Percentiles rank a stretch among this genome's conserved stretches.
phyloP scores from a whole-genome alignment of 2,113 vertebrate species.

The Merops nubicus region DNA sequence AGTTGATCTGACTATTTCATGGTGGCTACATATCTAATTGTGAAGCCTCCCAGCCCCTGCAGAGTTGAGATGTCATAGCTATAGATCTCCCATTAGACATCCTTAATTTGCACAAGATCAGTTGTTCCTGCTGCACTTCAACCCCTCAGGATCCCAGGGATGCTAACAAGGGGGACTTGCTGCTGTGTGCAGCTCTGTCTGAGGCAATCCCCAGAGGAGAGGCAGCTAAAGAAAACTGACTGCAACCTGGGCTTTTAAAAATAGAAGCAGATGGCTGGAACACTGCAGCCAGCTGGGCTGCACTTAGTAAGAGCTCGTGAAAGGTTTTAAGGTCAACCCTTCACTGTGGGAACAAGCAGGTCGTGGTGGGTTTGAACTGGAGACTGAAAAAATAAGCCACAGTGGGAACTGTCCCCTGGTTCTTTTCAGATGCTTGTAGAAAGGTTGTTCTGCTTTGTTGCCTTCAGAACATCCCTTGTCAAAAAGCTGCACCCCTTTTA shows the following conservation, averaged over 20 bases:
- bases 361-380: background rate
- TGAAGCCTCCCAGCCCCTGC: background rate
- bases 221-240: background rate
- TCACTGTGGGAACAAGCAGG: slow-evolving; percentile 57
- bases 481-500: background rate
- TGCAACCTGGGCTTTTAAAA: slow-evolving; percentile 51
- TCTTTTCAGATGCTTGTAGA: background rate
- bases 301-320: background rate
- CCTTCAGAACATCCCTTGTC: background rate
- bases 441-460: slow-evolving; percentile 5
- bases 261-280: slow-evolving; percentile 41
- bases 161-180: background rate
- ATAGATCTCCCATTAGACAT: background rate
- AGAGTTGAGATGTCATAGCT: background rate
- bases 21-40: fast-evolving
- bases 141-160: background rate
- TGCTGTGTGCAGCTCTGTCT: background rate
- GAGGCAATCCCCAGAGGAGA: background rate
- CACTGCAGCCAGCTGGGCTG: background rate
- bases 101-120: background rate
- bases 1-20: background rate
- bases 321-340: slow-evolving; percentile 31
- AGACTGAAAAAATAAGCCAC: background rate
- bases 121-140: background rate
- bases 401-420: background rate